Percentiles rank a stretch among this genome's conserved stretches.
Evolutionary conservation across 2,888 invertebrate species (phyloP).

Genomic region (Sussaba pulchella): DNA sequence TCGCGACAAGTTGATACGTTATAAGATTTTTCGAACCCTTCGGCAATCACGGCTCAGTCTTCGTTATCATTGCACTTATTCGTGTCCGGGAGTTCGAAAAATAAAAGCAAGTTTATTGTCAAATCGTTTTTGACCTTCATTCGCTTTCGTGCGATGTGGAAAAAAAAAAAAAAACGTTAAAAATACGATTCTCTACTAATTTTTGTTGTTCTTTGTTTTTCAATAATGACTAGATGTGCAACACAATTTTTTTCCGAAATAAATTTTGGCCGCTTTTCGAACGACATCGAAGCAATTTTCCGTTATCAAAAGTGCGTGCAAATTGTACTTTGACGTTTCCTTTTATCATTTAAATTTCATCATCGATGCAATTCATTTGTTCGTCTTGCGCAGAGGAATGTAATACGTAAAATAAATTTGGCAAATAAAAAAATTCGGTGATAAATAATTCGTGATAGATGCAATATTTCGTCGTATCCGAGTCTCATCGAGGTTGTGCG

Average conservation of each 20-base stretch:
- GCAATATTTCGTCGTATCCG: constrained; percentile 21
- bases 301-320: constrained; percentile 3
- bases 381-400: constrained; percentile 43
- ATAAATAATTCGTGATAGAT: too few relatives aligned
- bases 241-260: constrained; percentile 28
- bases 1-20: constrained; percentile 8
- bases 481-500: constrained; percentile 67
- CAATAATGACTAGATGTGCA: constrained; percentile 56
- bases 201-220: constrained; percentile 25
- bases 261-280: neutral
- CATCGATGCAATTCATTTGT: too few relatives aligned
- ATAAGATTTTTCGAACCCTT: neutral
- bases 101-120: constrained; percentile 1
- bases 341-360: constrained; percentile 3
- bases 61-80: constrained; percentile 38
- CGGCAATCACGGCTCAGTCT: constrained; percentile 44
- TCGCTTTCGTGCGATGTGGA: constrained; percentile 15
- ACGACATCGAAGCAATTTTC: constrained; percentile 5
- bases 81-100: constrained; percentile 27
- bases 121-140: neutral
- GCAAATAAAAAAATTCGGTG: too few relatives aligned
- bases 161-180: constrained; percentile 1
- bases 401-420: too few relatives aligned
- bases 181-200: neutral
- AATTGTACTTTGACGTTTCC: constrained; percentile 9